A percentile compares a stretch with the other conserved stretches of the same genome.
Evolutionary conservation across 1,140 invertebrate species (phyloP).

Genomic region (Forficula auricularia): DNA sequence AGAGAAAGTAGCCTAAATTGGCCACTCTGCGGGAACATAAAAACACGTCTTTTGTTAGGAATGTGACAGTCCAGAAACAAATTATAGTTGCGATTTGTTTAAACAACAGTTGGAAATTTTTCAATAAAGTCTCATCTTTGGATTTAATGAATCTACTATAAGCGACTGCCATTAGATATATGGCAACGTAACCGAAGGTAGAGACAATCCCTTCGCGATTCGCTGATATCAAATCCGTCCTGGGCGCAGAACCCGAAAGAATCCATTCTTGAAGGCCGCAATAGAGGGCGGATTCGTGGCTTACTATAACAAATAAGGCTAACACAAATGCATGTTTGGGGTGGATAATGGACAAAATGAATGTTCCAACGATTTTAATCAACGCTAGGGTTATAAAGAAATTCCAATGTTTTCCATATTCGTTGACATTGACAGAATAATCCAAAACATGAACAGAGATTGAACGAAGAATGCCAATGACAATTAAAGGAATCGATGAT

Average conservation of each 20-base stretch:
- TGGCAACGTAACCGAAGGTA: background rate
- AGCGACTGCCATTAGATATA: background rate
- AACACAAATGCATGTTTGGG: background rate
- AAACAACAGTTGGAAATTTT: background rate
- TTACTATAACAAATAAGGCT: background rate
- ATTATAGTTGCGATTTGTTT: background rate
- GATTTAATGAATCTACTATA: background rate
- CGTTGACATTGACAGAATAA: background rate
- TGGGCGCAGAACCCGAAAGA: background rate
- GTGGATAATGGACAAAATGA: background rate
- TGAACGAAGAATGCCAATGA: background rate
- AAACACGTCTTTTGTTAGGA: background rate
- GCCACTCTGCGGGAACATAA: background rate
- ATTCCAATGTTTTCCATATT: constrained; percentile 2
- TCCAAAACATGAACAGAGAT: background rate
- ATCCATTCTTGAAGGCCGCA: background rate
- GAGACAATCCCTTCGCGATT: background rate
- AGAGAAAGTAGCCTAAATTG: background rate
- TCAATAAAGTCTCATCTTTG: background rate
- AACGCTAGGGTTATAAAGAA: background rate
- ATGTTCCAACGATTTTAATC: background rate
- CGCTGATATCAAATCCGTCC: background rate
- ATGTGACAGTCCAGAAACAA: background rate
- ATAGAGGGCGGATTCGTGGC: background rate
- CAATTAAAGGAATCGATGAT: background rate